Conservation (phyloP, 1,140 invertebrate species). For the Thereuonema tuberculata region DNA sequence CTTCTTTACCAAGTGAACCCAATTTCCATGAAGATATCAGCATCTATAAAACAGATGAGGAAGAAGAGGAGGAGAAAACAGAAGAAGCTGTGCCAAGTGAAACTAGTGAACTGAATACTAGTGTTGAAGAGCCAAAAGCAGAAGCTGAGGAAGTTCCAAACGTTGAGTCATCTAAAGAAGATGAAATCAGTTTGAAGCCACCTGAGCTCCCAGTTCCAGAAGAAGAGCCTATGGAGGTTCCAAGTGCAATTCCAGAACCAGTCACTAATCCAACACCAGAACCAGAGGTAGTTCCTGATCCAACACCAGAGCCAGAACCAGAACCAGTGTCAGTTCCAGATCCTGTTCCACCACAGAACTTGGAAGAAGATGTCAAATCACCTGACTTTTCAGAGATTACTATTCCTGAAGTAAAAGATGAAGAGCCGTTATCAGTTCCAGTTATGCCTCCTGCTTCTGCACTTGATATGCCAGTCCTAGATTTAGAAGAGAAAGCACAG, state of each 20-base stretch:
- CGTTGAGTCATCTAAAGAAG: conserved; percentile 4
- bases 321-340: conserved; percentile 7
- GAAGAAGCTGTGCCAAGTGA: conserved; percentile 4
- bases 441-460: too few relatives aligned
- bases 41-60: too few relatives aligned
- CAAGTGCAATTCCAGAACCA: too few relatives aligned
- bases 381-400: too few relatives aligned
- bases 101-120: neutral
- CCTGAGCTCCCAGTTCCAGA: neutral
- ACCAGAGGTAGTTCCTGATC: neutral
- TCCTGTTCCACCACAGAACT: neutral
- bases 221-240: too few relatives aligned
- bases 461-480: neutral
- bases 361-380: too few relatives aligned
- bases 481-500: conserved; percentile 8
- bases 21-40: too few relatives aligned
- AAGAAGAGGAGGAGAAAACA: conserved; percentile 16
- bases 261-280: too few relatives aligned
- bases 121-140: neutral
- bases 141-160: neutral
- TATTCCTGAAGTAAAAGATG: conserved; percentile 14
- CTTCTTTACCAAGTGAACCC: too few relatives aligned
- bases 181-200: neutral
- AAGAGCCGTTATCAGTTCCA: conserved; percentile 6
- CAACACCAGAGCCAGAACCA: conserved; percentile 12